Evolutionary conservation across 2,888 invertebrate genomes (phyloP).

Genomic region (Drosophila imparisetae): DNA sequence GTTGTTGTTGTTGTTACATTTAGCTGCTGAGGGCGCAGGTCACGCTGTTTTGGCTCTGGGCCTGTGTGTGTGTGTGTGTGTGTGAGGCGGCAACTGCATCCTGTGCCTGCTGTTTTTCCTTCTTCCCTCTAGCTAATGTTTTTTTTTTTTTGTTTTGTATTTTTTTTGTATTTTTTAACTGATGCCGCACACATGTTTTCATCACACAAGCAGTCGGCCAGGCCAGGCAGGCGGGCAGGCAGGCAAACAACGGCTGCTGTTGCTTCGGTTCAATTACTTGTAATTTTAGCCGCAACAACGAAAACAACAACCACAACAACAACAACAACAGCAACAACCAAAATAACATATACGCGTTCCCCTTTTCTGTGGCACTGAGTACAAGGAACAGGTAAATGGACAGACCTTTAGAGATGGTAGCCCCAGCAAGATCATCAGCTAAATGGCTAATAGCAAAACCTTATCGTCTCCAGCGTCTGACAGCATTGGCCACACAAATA

Average conservation of each 20-base stretch:
- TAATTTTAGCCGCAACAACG: conserved; percentile 76
- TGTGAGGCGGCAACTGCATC: conserved; percentile 54
- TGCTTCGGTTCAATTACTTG: conserved; percentile 75
- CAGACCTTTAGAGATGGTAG: conserved; percentile 42
- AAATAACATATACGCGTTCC: conserved; percentile 32
- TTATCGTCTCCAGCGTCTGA: background rate
- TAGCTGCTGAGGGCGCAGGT: conserved; percentile 61
- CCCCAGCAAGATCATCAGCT: conserved; percentile 18
- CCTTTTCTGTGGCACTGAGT: conserved; percentile 25
- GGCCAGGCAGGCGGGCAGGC: background rate
- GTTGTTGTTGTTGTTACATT: conserved; percentile 47
- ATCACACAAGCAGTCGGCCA: conserved; percentile 26
- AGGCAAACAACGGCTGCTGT: conserved; percentile 23
- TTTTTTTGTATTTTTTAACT: conserved; percentile 31
- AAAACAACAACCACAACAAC: conserved; percentile 39
- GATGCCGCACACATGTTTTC: conserved; percentile 60
- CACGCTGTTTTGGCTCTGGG: conserved; percentile 41
- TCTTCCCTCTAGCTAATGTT: conserved; percentile 4
- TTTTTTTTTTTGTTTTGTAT: background rate
- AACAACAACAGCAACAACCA: conserved; percentile 15
- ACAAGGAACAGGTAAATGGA: conserved; percentile 50
- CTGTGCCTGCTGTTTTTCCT: conserved; percentile 51
- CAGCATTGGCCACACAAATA: conserved; percentile 2
- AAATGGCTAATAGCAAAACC: background rate
- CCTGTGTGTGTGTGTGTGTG: background rate